phyloP scores from a whole-genome alignment of 2,888 invertebrate genomes.

The Drosophila birchii region DNA sequence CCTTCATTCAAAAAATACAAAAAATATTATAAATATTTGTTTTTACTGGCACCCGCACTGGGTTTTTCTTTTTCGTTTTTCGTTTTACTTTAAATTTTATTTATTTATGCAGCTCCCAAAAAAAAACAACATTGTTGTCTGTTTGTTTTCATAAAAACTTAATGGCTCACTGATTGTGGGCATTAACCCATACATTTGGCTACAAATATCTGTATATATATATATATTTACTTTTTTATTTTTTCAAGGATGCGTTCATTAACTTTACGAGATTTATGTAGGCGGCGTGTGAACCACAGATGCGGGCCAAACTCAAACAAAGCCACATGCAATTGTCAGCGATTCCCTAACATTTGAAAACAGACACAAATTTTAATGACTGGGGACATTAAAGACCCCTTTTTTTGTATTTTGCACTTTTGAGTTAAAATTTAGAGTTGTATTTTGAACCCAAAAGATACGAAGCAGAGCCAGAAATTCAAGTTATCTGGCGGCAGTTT shows the following conservation, averaged over 20 bases:
- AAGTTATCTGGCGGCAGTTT: constrained; percentile 63
- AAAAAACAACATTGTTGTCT: constrained; percentile 46
- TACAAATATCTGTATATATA: constrained; percentile 36
- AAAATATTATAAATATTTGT: constrained; percentile 36
- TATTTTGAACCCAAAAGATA: constrained; percentile 55
- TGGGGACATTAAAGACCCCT: constrained; percentile 22
- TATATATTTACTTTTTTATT: too few relatives aligned
- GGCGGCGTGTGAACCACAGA: constrained; percentile 57
- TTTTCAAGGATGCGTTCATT: constrained; percentile 73
- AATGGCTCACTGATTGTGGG: constrained; percentile 69
- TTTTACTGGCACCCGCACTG: constrained; percentile 49
- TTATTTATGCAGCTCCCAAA: constrained; percentile 67
- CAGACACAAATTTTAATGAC: constrained; percentile 47
- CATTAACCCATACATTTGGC: constrained; percentile 42
- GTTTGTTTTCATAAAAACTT: constrained; percentile 68
- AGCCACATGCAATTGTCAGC: constrained; percentile 25
- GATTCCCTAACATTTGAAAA: constrained; percentile 4
- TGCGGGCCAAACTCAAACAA: constrained; percentile 53
- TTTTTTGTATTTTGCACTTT: constrained; percentile 56
- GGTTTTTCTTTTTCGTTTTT: constrained; percentile 10
- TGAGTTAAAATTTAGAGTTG: constrained; percentile 12
- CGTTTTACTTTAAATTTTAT: constrained; percentile 61
- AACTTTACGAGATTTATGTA: constrained; percentile 50
- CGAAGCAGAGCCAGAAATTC: constrained; percentile 69
- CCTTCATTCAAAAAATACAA: constrained; percentile 25